Conservation (phyloP, 2,113 vertebrate species). For the Microtus montanus region DNA sequence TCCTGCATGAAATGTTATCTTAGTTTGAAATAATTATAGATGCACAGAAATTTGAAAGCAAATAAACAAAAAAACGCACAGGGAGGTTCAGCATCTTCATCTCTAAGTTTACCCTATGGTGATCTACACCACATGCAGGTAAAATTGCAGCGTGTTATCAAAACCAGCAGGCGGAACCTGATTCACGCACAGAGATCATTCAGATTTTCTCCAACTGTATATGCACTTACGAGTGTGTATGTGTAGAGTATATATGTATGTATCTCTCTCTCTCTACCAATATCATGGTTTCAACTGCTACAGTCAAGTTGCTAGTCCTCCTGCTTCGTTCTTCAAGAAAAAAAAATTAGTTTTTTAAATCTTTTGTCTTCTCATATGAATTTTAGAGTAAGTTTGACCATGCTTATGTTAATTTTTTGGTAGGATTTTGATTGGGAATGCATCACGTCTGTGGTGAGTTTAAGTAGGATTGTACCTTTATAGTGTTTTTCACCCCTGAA, state of each 20-base stretch:
- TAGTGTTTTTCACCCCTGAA: neutral
- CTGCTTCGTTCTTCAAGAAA: neutral
- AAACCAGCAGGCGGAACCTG: neutral
- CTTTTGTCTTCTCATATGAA: neutral
- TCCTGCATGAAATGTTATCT: neutral
- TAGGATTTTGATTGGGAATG: neutral
- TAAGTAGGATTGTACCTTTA: neutral
- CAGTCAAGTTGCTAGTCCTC: neutral
- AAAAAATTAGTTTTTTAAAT: neutral
- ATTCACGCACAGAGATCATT: neutral
- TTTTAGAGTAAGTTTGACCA: neutral
- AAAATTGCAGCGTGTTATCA: neutral
- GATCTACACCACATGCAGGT: neutral
- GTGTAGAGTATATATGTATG: too few relatives aligned
- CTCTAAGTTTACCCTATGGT: neutral
- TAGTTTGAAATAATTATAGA: constrained; percentile 43
- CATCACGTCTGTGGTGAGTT: neutral
- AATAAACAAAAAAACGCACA: neutral
- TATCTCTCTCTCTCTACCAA: neutral
- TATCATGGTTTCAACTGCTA: neutral
- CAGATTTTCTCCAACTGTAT: neutral
- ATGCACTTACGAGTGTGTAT: neutral
- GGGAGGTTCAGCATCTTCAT: too few relatives aligned
- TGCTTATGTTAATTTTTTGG: neutral
- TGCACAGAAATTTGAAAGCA: constrained; percentile 20